Conservation (phyloP, 2,113 vertebrate species). For the Sinosuthora webbiana region DNA sequence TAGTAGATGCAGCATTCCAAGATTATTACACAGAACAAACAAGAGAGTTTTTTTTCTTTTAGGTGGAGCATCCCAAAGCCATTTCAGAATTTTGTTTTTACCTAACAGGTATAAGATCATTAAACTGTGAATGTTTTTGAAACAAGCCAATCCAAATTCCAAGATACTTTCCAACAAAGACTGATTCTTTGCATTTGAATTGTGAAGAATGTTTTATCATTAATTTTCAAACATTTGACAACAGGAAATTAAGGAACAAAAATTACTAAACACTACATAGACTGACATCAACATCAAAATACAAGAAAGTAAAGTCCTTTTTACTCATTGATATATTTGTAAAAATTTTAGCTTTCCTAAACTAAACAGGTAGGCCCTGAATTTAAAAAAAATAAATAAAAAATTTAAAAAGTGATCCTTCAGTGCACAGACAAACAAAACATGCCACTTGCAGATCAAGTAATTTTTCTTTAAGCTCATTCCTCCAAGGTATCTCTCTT, state of each 20-base stretch:
- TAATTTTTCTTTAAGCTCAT: constrained; percentile 41
- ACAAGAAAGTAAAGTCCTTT: not conserved
- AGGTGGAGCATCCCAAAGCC: not conserved
- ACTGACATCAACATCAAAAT: not conserved
- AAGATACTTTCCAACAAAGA: not conserved
- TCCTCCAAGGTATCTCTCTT: constrained; percentile 33
- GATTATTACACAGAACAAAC: not conserved
- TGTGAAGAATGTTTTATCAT: not conserved
- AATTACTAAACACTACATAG: not conserved
- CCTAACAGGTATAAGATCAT: not conserved
- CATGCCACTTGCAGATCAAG: constrained; percentile 43
- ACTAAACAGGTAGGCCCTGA: not conserved
- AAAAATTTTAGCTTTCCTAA: not conserved
- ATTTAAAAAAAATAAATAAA: constrained; percentile 12
- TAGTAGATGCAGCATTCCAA: not conserved
- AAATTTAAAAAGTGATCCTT: not conserved
- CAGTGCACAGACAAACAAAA: not conserved
- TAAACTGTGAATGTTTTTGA: not conserved
- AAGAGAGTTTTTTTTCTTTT: not conserved
- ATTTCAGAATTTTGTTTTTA: not conserved
- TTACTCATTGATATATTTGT: not conserved
- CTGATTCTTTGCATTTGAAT: not conserved
- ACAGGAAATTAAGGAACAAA: not conserved
- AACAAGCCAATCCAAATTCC: not conserved
- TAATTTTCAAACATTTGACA: not conserved